Base-by-base conservation (phyloP, 2,888 invertebrate genomes). In the Leucoptera coffeella region DNA sequence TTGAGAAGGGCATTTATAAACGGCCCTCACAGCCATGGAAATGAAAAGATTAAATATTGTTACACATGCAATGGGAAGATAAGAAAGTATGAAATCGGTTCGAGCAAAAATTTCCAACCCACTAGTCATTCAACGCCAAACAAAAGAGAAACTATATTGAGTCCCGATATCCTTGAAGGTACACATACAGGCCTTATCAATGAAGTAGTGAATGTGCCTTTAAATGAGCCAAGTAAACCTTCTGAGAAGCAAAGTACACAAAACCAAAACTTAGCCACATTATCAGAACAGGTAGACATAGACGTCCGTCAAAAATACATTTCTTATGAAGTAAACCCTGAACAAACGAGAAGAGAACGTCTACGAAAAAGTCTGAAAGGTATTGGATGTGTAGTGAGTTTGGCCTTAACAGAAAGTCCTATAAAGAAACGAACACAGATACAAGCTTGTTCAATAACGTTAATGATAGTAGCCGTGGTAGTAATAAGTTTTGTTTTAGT, bases 381-480 rank as follows among this genome's bases (percentile, higher is more conserved):
- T 34, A 53, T 71, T 32, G 59, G 64, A 22, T 69, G 69, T 50
- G 50, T 69, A 28, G 49, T 72, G 25, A 59, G 64, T 39, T 60
- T 67, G 38, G 50, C 61, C 32, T 43, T 62, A 38, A 55, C 55
- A 38, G 64, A 69, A 38, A 61, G 54, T 38, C 52, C 61, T 30
- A 48, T 64, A 22, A 67, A 64, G 35, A 71, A 64, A 40, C 48
- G 62, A 41, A 69, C 59, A 36, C 67, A 65, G 49, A 64, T 72
- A 44, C 64, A 65, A 47, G 67, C 67, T 32, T 69, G 65, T 58
- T 69, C 69, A 60, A 64, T 69, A 52, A 67, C 64, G 53, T 53
- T 69, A 43, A 67, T 69, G 62, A 60, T 72, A 41, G 42, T 72
- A 45, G 65, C 71, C 33, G 65, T 73, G 32, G 50, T 71, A 47